phyloP scores from a whole-genome alignment of 2,888 invertebrate species.

The Geophilus truncorum region DNA sequence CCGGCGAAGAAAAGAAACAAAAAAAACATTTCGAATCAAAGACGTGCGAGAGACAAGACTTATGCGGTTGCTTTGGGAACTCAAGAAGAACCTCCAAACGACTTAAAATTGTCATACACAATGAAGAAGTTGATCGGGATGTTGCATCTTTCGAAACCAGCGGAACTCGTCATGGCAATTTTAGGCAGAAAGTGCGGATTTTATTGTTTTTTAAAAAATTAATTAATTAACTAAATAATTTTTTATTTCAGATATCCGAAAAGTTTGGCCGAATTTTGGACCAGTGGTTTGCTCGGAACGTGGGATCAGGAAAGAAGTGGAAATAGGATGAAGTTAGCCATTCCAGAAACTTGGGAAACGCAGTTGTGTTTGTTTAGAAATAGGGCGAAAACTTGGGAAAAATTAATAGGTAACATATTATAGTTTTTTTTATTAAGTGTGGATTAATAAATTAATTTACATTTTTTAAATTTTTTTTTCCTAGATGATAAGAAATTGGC shows the following conservation, averaged over 20 bases:
- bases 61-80: neutral
- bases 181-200: conserved; percentile 49
- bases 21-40: neutral
- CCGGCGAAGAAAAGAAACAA: neutral
- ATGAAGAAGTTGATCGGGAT: conserved; percentile 51
- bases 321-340: conserved; percentile 52
- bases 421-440: neutral
- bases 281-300: conserved; percentile 47
- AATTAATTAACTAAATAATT: neutral
- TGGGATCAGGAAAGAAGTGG: conserved; percentile 49
- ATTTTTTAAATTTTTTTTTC: neutral
- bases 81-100: neutral
- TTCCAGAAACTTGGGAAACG: conserved; percentile 53
- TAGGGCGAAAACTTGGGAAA: conserved; percentile 50
- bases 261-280: conserved; percentile 47
- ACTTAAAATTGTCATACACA: conserved; percentile 42
- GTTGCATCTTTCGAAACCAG: conserved; percentile 51
- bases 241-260: conserved; percentile 48
- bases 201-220: neutral
- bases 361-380: conserved; percentile 51
- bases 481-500: conserved; percentile 52
- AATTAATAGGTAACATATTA: conserved; percentile 49
- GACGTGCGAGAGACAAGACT: too few species aligned
- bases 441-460: neutral
- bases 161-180: conserved; percentile 50